Conservation (phyloP, 2,797 vertebrate genomes). For the Mallotus villosus region DNA sequence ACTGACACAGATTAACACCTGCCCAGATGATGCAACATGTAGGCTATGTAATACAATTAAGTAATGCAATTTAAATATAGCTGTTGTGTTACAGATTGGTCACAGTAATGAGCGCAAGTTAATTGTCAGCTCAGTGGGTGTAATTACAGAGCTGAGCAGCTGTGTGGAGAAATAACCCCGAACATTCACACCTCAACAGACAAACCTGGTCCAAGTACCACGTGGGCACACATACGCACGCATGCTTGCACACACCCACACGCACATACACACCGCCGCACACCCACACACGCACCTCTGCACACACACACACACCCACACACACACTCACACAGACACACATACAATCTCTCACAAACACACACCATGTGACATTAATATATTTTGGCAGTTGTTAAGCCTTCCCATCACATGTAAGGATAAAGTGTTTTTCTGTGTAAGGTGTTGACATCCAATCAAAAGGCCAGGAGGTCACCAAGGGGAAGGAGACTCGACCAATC, state of each 20-base stretch:
- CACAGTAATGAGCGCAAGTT: conserved; percentile 20
- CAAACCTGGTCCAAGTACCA: too few relatives aligned
- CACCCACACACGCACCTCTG: not conserved
- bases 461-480: conserved; percentile 47
- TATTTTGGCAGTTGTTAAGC: conserved; percentile 30
- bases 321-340: not conserved
- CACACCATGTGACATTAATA: not conserved
- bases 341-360: not conserved
- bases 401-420: conserved; percentile 28
- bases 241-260: conserved; percentile 5
- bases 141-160: conserved; percentile 47
- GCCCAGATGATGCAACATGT: too few relatives aligned
- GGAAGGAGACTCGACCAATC: not conserved
- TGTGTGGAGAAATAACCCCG: conserved; percentile 22
- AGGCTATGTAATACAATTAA: not conserved
- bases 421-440: conserved; percentile 34
- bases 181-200: not conserved
- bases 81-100: conserved; percentile 15
- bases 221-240: not conserved
- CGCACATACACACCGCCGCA: not conserved
- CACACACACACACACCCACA: conserved; percentile 8
- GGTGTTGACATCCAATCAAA: conserved; percentile 59
- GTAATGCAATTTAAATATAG: not conserved
- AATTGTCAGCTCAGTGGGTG: conserved; percentile 22
- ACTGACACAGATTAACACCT: too few relatives aligned